These are phyloP conservation scores for Albula goreensis DNA, from an alignment of 2,113 vertebrate genomes.

Conservation along the genomic window DNA sequence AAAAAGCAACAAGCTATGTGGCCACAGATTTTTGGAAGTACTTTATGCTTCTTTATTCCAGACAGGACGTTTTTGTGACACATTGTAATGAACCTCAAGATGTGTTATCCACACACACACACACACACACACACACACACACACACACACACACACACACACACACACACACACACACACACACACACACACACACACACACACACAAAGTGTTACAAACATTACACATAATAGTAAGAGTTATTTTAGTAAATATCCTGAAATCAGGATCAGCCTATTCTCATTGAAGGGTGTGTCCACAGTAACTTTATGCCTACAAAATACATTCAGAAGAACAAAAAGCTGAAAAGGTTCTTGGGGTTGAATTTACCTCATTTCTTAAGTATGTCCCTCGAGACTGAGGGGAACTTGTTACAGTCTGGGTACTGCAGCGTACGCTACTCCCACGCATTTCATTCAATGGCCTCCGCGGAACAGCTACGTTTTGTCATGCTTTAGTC, in stretches of 20 bases:
- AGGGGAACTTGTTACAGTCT: slow-evolving; percentile 22
- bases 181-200: not conserved
- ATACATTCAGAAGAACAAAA: slow-evolving; percentile 29
- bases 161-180: not conserved
- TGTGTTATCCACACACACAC: no score
- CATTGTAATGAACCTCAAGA: no score
- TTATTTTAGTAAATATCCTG: not conserved
- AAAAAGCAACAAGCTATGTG: no score
- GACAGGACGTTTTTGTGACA: no score
- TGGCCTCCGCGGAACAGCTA: slow-evolving; percentile 17
- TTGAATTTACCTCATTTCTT: slow-evolving; percentile 35
- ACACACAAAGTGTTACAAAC: not conserved
- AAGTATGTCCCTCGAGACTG: slow-evolving; percentile 38
- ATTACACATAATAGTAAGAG: not conserved
- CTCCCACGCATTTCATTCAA: slow-evolving; percentile 11
- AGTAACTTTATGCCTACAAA: slow-evolving; percentile 20
- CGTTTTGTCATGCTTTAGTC: not conserved
- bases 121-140: no score
- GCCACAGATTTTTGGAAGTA: no score
- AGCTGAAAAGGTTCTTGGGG: slow-evolving; percentile 20
- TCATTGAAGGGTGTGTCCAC: slow-evolving; percentile 24
- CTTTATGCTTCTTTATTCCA: no score
- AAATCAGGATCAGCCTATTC: not conserved
- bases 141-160: not conserved
- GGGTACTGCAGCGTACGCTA: not conserved